Conservation (phyloP, 1,140 invertebrate genomes). For the Bemisia tabaci region DNA sequence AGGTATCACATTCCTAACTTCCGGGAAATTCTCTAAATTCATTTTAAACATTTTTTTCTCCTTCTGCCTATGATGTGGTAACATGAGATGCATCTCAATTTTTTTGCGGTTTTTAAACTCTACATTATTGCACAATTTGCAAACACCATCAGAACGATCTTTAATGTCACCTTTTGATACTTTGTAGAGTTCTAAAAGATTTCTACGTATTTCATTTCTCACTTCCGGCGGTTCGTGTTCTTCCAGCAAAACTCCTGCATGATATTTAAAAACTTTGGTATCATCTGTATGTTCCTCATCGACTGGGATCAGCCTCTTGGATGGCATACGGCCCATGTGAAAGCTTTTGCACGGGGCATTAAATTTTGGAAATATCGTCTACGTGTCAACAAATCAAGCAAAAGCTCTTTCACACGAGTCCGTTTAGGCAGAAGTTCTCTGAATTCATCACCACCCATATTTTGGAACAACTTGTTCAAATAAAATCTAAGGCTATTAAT, state of each 20-base stretch:
- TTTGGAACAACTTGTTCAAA: too few relatives aligned
- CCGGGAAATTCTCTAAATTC: background rate
- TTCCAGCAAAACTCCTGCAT: background rate
- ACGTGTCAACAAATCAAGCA: too few relatives aligned
- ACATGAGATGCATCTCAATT: background rate
- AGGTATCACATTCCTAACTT: background rate
- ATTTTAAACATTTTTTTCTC: background rate
- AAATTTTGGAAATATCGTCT: too few relatives aligned
- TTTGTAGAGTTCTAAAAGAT: background rate
- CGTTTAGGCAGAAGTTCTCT: too few relatives aligned
- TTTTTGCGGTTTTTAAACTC: background rate
- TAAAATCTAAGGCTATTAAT: conserved; percentile 3
- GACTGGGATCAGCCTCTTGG: too few relatives aligned
- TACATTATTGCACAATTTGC: background rate
- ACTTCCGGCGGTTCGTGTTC: background rate
- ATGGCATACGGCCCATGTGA: too few relatives aligned
- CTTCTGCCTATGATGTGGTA: background rate
- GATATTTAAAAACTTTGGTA: background rate
- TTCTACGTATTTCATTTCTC: background rate
- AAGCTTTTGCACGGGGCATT: background rate
- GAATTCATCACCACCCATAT: too few relatives aligned
- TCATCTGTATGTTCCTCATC: too few relatives aligned
- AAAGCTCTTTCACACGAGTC: too few relatives aligned
- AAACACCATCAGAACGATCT: background rate
- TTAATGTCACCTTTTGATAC: background rate